Evolutionary conservation across 2,888 invertebrate genomes (phyloP).

Genomic region (Melanostoma mellinum): DNA sequence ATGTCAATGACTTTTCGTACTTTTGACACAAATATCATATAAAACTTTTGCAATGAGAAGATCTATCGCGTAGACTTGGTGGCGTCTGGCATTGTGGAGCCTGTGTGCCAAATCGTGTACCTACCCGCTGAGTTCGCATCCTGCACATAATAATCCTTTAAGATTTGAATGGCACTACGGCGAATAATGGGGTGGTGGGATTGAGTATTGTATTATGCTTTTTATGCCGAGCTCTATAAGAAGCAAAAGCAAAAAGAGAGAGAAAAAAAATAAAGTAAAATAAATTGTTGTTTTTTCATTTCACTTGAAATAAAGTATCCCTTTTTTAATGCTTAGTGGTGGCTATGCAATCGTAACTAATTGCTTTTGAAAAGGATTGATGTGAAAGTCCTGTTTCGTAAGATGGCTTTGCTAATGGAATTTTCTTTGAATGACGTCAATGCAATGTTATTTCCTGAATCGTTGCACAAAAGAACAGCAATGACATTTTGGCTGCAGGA

Average conservation of each 20-base stretch:
- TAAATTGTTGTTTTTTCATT: constrained; percentile 25
- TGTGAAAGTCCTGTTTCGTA: constrained; percentile 30
- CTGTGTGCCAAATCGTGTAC: constrained; percentile 53
- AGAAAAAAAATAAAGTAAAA: constrained; percentile 19
- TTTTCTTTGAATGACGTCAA: constrained; percentile 37
- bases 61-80: constrained; percentile 54
- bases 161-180: constrained; percentile 8
- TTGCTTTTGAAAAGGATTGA: constrained; percentile 68
- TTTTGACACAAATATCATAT: constrained; percentile 65
- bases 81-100: constrained; percentile 63
- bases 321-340: constrained; percentile 16
- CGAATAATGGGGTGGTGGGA: background rate
- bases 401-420: constrained; percentile 51
- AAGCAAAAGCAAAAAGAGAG: constrained; percentile 20
- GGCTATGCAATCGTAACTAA: constrained; percentile 59
- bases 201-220: constrained; percentile 34
- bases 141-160: constrained; percentile 35
- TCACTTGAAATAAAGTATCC: constrained; percentile 14
- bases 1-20: constrained; percentile 66
- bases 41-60: constrained; percentile 33
- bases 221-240: constrained; percentile 29
- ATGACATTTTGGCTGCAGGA: constrained; percentile 5
- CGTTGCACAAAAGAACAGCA: background rate
- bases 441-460: constrained; percentile 44
- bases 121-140: constrained; percentile 39